Base-by-base conservation (phyloP, 1,140 invertebrate genomes). In the Drosophila melanica region DNA sequence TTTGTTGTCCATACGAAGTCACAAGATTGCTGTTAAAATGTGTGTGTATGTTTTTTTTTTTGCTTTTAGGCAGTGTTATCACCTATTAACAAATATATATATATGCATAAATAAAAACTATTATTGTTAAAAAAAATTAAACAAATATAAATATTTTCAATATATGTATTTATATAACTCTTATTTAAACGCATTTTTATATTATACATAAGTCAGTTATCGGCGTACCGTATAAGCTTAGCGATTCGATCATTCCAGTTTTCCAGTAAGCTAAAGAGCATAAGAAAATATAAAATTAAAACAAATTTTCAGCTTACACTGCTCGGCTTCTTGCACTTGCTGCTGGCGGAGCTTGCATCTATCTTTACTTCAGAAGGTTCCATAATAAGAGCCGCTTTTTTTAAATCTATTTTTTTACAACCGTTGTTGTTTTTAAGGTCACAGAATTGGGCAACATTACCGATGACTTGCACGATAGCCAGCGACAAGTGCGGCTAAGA, bases 391-490 rank as follows among this genome's bases (percentile, higher is more conserved):
- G 11, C 37, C 12, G 12, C 11, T n/a, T 41, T n/a, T 5, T 9
- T 9, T 35, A 35, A 14, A 14, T 47, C 4, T 23, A 23, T 11
- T 47, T 23, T 11, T 0, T 0, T 7, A 9, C 5, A 6, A 1
- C 11, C 11, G 23, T 65, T 55, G 60, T 14, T n/a, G n/a, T 12
- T 44, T 20, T 48, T 45, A 35, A 14, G 48, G 54, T 16, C 23
- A 41, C 70, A 73, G 48, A 53, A 68, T 68, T 33, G 35, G 5
- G 63, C 64, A 73, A 73, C 70, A 73, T 73, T 67, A 64, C 55
- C 59, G 67, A 70, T 70, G 67, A 69, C 59, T 64, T 63, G 67
- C 67, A 69, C 67, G 20, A 70, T 70, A 70, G 42, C 67, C 67
- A 70, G 67, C 67, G 33, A 39, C 67, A 70, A 70, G 67, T 70